Percentiles rank a stretch among this genome's conserved stretches.
These are phyloP conservation scores for Symphodus melops DNA, from an alignment of 2,113 vertebrate genomes.

Conservation along the genomic window DNA sequence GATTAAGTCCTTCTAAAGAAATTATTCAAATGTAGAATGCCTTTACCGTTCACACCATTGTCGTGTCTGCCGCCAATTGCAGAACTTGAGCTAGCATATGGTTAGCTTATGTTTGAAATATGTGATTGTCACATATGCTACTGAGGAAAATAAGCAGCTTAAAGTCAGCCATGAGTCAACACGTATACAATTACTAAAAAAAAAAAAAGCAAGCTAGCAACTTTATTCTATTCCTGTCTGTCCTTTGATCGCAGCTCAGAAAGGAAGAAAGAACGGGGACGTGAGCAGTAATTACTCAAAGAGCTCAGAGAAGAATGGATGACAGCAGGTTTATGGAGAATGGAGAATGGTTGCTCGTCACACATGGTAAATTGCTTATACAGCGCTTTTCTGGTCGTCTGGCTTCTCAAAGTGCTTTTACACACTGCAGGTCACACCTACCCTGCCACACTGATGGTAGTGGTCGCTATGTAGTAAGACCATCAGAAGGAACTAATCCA, in stretches of 20 bases:
- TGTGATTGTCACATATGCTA: not conserved
- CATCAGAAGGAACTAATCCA: too few relatives aligned
- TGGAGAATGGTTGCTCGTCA: conserved; percentile 2
- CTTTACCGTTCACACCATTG: not conserved
- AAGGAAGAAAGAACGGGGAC: not conserved
- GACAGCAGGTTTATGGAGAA: not conserved
- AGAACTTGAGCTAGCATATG: too few relatives aligned
- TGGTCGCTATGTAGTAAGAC: too few relatives aligned
- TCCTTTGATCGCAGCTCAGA: not conserved
- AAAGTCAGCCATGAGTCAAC: not conserved
- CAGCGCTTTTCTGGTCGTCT: too few relatives aligned
- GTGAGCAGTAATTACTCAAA: not conserved
- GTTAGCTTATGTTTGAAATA: not conserved
- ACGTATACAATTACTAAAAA: not conserved
- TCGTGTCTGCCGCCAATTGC: not conserved
- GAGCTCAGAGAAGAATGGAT: not conserved
- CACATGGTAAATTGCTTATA: too few relatives aligned
- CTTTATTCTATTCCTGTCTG: not conserved
- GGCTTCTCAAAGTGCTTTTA: too few relatives aligned
- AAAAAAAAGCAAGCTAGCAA: not conserved
- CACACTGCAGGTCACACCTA: too few relatives aligned
- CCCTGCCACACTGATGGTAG: too few relatives aligned
- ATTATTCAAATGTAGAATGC: too few relatives aligned
- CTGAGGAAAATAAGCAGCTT: not conserved
- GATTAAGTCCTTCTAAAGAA: too few relatives aligned